Conservation (phyloP, 2,113 vertebrate species). For the Sclerurus mexicanus region DNA sequence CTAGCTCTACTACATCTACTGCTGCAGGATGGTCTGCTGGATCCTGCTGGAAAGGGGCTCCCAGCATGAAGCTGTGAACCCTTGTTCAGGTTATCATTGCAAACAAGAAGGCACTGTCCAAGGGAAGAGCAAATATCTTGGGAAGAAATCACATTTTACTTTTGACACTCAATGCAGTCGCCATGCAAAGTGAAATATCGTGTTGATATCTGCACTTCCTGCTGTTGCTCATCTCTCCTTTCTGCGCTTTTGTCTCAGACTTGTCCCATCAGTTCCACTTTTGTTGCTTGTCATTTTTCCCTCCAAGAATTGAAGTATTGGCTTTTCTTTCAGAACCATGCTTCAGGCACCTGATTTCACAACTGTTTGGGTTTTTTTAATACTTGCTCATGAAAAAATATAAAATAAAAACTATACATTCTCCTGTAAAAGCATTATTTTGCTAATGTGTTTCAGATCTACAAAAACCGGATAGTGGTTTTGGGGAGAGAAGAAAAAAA, state of each 20-base stretch:
- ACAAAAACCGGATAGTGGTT: neutral
- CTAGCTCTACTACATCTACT: conserved; percentile 56
- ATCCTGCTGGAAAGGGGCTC: neutral
- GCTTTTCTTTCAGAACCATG: neutral
- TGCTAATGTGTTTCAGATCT: neutral
- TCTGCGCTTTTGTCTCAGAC: neutral
- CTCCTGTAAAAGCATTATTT: neutral
- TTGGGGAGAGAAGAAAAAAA: neutral
- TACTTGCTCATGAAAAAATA: neutral
- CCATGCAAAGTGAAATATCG: neutral
- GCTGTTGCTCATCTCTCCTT: neutral
- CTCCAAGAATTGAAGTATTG: neutral
- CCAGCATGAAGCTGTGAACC: neutral
- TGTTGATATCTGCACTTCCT: neutral
- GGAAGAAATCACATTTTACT: neutral
- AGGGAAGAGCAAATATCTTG: neutral
- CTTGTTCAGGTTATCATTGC: neutral
- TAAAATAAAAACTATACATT: neutral
- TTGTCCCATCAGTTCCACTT: neutral
- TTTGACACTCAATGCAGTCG: neutral
- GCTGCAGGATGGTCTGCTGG: neutral
- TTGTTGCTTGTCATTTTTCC: neutral
- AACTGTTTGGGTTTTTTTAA: neutral
- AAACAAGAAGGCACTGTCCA: neutral
- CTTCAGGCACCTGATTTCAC: neutral